phyloP scores from a whole-genome alignment of 2,888 invertebrate species.

The Nebria salina region DNA sequence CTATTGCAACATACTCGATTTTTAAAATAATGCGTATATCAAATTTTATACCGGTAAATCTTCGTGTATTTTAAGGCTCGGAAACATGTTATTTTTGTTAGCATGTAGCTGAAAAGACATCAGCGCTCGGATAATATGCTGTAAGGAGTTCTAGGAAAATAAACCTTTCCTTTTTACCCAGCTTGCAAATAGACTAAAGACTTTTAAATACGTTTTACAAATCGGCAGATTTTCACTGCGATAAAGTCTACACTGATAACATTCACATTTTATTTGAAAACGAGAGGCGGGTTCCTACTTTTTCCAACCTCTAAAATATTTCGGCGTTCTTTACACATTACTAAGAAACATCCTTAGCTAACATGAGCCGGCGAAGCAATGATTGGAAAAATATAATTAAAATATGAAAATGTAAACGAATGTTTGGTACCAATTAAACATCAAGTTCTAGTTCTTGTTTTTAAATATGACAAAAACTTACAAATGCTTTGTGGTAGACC shows the following conservation, averaged over 20 bases:
- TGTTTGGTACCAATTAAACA: too few relatives aligned
- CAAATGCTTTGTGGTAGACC: too few relatives aligned
- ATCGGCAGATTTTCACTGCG: conserved; percentile 38
- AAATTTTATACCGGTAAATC: neutral
- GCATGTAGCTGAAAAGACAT: conserved; percentile 16
- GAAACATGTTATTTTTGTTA: neutral
- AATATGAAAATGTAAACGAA: too few relatives aligned
- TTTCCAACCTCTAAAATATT: neutral
- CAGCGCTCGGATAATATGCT: conserved; percentile 22
- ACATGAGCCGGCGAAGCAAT: neutral
- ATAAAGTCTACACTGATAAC: conserved; percentile 26
- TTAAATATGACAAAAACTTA: too few relatives aligned
- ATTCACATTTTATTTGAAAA: neutral
- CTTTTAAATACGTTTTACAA: conserved; percentile 45
- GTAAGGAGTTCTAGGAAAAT: conserved; percentile 36
- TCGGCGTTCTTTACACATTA: neutral
- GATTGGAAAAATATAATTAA: too few relatives aligned
- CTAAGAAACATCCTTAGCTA: neutral
- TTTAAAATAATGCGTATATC: neutral
- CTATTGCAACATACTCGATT: neutral
- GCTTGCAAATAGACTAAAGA: conserved; percentile 6
- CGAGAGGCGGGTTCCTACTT: neutral
- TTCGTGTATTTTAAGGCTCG: neutral
- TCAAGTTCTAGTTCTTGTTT: too few relatives aligned
- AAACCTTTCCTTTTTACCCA: conserved; percentile 18